Conservation (phyloP, 2,797 vertebrate genomes). For the Cynopterus sphinx region DNA sequence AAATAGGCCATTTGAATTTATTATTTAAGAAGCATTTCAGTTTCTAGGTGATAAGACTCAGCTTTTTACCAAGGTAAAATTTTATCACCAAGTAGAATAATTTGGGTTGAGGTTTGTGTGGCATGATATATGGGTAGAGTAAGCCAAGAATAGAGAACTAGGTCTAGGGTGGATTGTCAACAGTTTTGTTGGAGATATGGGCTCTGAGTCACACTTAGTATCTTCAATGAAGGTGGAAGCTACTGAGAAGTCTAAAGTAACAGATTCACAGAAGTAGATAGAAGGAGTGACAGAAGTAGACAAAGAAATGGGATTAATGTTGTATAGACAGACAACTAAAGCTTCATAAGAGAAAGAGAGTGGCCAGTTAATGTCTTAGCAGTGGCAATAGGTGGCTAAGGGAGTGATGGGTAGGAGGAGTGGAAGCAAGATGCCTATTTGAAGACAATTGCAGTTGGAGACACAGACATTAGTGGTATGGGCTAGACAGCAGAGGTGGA, state of each 20-base stretch:
- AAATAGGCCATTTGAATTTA: neutral
- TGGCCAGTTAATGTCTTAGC: neutral
- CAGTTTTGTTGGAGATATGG: neutral
- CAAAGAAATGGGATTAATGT: neutral
- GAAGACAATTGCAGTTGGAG: neutral
- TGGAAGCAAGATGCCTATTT: fast-evolving
- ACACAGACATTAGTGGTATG: neutral
- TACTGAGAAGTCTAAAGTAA: neutral
- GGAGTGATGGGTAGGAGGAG: neutral
- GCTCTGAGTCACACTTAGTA: neutral
- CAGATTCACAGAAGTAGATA: neutral
- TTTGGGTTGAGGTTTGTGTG: neutral
- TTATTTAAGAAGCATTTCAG: neutral
- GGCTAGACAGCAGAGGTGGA: neutral
- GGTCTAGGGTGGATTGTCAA: neutral
- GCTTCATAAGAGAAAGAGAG: neutral
- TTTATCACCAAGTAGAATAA: neutral
- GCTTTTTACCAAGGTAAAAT: neutral
- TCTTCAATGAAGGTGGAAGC: neutral
- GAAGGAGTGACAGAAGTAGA: neutral
- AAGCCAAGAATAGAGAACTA: neutral
- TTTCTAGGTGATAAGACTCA: neutral
- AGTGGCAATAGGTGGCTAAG: neutral
- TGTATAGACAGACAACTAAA: neutral
- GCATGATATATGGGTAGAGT: no score